A percentile compares a stretch with the other conserved stretches of the same genome.
These are phyloP conservation scores for Eutrigla gurnardus DNA, from an alignment of 2,797 vertebrate genomes.

Conservation along the genomic window DNA sequence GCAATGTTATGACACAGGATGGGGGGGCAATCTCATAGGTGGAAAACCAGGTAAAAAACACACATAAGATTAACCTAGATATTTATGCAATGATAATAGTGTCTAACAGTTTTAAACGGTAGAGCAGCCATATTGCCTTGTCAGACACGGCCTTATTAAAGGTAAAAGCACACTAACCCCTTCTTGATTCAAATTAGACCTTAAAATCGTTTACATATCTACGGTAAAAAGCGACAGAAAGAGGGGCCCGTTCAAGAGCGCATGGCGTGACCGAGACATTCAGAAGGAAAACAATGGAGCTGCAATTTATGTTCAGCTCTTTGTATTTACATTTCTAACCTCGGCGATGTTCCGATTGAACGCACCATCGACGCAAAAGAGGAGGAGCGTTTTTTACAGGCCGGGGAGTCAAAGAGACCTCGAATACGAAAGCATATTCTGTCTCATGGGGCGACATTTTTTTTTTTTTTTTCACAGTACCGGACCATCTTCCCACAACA, in stretches of 20 bases:
- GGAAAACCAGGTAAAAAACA: constrained; percentile 43
- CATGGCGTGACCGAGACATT: constrained; percentile 70
- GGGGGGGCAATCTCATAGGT: constrained; percentile 36
- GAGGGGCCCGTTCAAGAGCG: constrained; percentile 58
- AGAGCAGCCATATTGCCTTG: constrained; percentile 65
- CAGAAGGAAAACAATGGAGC: constrained; percentile 66
- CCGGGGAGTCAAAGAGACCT: constrained; percentile 52
- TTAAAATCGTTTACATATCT: constrained; percentile 73
- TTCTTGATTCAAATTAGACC: constrained; percentile 69
- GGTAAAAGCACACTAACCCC: constrained; percentile 79
- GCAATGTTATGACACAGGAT: constrained; percentile 42
- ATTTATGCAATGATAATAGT: constrained; percentile 68
- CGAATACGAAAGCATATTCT: constrained; percentile 50
- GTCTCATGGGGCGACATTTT: constrained; percentile 52
- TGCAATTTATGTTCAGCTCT: constrained; percentile 57
- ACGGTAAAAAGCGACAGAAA: constrained; percentile 75
- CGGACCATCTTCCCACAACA: constrained; percentile 66
- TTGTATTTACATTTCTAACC: constrained; percentile 73
- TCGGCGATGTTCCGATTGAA: constrained; percentile 39
- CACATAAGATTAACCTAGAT: constrained; percentile 56
- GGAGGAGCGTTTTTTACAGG: constrained; percentile 65
- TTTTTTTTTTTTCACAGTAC: constrained; percentile 71
- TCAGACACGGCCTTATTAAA: constrained; percentile 78
- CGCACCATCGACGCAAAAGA: constrained; percentile 33
- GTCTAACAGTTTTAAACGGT: constrained; percentile 81